phyloP scores from a whole-genome alignment of 1,140 invertebrate genomes.

The Drosophila kohkoa region DNA sequence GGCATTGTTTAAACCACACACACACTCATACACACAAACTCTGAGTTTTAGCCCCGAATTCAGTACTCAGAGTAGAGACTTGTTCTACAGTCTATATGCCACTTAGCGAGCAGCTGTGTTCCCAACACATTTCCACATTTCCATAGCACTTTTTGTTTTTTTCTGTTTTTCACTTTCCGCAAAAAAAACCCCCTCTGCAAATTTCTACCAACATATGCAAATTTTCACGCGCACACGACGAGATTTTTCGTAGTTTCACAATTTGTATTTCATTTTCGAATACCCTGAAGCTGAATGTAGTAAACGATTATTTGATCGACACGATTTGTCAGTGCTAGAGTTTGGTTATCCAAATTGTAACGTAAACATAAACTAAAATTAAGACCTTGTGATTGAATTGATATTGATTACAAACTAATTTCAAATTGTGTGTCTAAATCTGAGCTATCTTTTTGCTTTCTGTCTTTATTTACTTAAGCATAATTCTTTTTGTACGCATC shows the following conservation, averaged over 20 bases:
- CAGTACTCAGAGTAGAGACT: constrained; percentile 16
- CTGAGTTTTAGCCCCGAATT: neutral
- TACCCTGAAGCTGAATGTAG: neutral
- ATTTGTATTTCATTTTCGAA: constrained; percentile 25
- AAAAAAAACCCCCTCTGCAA: constrained; percentile 48
- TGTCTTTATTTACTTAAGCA: neutral
- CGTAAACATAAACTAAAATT: constrained; percentile 8
- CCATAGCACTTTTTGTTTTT: constrained; percentile 7
- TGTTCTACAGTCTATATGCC: constrained; percentile 26
- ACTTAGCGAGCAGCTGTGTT: constrained; percentile 69
- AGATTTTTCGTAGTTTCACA: constrained; percentile 24
- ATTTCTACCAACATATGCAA: constrained; percentile 77
- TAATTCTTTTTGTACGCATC: neutral
- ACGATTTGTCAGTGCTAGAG: constrained; percentile 13
- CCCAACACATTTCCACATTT: constrained; percentile 19
- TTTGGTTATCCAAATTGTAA: neutral
- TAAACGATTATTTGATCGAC: constrained; percentile 12
- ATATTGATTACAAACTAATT: neutral
- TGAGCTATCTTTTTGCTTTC: neutral
- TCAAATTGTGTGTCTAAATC: neutral
- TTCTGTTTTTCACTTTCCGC: neutral
- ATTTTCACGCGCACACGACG: constrained; percentile 67
- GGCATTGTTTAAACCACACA: constrained; percentile 52
- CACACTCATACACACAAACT: neutral
- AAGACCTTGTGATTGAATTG: neutral